Evolutionary conservation across 2,797 vertebrate genomes (phyloP), one percentile per base, ranked within the genome.

Genomic region (Intellagama lesueurii): DNA sequence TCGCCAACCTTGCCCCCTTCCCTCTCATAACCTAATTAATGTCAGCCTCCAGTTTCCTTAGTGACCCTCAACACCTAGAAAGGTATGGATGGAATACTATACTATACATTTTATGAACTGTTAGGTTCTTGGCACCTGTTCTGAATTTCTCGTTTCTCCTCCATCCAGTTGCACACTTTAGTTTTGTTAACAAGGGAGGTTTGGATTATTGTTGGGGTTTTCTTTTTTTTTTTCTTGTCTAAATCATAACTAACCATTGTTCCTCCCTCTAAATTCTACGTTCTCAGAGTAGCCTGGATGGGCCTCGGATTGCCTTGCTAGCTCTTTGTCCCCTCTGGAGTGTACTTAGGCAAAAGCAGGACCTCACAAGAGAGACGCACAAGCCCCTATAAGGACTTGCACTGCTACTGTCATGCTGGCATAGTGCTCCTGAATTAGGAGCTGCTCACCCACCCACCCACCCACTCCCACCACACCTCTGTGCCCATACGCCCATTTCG

Each of bases 161-260:
- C 66, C 76, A 26, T 80, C 68, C 40, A 75, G 49, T 87, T 83
- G 85, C 47, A 68, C 79, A 86, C 73, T 60, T 85, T 73, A 30
- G 80, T 69, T 82, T 86, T 73, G 84, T 78, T 83, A 56, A 77
- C 47, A 76, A 77, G 64, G 64, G 85, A 87, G 47, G 73, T 83
- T 64, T 87, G 79, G 64, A 90, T 69, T 86, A 52, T 90, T 11
- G 32, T 52, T 83, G 52, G 60, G 80, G 14, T 56, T 83, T 44
- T 30, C 28, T 83, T 30, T 56, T 70, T 49, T 11, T 32, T 73
- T 44, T 52, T 35, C 2, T 40, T 44, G 64, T 87, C 85, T 86
- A 90, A 83, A 81, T 52, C 89, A n/a, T 82, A 76, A 82, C 89
- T 90, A 90, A 86, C n/a, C 60, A 32, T 26, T 56, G 73, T 76